Evolutionary conservation across 2,888 invertebrate genomes (phyloP).

Genomic region (Bellardia bayeri): DNA sequence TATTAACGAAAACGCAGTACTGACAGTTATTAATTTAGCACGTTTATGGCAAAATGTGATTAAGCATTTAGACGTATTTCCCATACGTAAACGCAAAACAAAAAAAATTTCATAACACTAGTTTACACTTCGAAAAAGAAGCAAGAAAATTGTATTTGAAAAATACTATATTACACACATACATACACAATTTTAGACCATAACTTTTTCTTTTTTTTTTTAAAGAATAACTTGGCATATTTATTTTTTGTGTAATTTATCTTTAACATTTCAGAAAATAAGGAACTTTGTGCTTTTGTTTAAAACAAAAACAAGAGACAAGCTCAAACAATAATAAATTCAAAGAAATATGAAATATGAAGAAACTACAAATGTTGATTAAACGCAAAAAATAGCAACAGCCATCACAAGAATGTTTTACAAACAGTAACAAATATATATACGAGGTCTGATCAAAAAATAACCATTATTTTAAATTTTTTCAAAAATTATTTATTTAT

Average conservation of each 20-base stretch:
- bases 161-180: neutral
- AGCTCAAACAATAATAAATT: neutral
- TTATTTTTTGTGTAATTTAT: neutral
- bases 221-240: neutral
- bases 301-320: no score
- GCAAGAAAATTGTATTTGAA: neutral
- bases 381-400: neutral
- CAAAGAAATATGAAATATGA: neutral
- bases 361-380: neutral
- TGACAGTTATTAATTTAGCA: neutral
- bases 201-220: neutral
- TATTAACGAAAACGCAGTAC: neutral
- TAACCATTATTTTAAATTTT: no score
- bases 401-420: neutral
- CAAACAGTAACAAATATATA: neutral
- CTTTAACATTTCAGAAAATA: neutral
- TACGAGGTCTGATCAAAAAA: no score
- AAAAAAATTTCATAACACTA: neutral
- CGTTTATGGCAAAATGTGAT: neutral
- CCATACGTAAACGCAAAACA: no score
- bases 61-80: neutral
- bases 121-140: neutral
- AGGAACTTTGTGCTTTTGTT: no score
- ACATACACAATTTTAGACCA: no score
- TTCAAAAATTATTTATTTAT: no score